phyloP scores from a whole-genome alignment of 1,140 invertebrate species.

The Mycetomoellerius zeteki region DNA sequence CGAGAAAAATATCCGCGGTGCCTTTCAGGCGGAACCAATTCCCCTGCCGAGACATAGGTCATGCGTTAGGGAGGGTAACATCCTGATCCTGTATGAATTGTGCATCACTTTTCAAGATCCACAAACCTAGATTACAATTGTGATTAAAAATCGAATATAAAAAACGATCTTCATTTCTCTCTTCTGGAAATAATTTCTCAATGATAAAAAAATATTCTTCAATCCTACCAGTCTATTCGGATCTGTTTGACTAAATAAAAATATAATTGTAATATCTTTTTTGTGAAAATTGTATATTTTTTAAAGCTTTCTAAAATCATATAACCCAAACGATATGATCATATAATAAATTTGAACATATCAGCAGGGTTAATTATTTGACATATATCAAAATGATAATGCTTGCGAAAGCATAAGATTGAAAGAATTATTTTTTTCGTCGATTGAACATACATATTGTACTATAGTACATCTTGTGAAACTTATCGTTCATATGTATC shows the following conservation, averaged over 20 bases:
- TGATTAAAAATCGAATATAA: not conserved
- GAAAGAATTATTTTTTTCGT: not conserved
- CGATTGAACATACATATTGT: not conserved
- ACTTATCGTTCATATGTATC: not conserved
- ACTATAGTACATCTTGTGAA: not conserved
- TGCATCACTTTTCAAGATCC: not conserved
- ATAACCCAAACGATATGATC: no score
- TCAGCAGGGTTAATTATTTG: not conserved
- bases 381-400: not conserved
- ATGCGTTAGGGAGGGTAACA: not conserved
- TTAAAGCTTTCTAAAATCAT: no score
- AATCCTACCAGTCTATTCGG: no score
- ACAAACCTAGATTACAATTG: not conserved
- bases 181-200: not conserved
- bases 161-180: not conserved
- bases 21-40: slow-evolving; percentile 37
- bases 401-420: not conserved
- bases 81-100: not conserved
- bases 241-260: no score
- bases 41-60: slow-evolving; percentile 17
- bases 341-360: no score
- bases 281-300: no score
- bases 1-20: slow-evolving; percentile 26
- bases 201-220: not conserved
- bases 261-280: no score